Evolutionary conservation across 92 coral and sea anemone genomes (phyloP).

Genomic region (Porites divaricata): DNA sequence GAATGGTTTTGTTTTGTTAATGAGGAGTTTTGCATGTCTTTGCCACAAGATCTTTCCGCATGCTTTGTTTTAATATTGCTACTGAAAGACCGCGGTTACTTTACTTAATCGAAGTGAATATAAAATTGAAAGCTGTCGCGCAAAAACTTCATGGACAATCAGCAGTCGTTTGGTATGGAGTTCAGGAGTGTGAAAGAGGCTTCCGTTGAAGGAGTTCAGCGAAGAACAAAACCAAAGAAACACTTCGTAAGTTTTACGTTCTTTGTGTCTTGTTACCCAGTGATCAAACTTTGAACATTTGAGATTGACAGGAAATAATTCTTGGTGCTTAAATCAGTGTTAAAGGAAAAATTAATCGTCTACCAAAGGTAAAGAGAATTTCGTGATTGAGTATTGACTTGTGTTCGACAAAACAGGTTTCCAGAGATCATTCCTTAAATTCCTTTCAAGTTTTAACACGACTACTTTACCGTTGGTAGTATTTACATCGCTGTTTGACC

Average conservation of each 20-base stretch:
- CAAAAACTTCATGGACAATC: neutral
- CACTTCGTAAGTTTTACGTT: constrained; percentile 63
- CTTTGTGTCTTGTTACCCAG: neutral
- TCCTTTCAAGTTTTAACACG: too few relatives aligned
- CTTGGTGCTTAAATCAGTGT: too few relatives aligned
- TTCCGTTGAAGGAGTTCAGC: constrained; percentile 80
- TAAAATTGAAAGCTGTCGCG: neutral
- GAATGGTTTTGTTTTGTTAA: constrained; percentile 6
- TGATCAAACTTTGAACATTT: neutral
- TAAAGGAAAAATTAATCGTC: too few relatives aligned
- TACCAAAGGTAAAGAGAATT: too few relatives aligned
- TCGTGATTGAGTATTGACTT: too few relatives aligned
- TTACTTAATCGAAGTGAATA: neutral
- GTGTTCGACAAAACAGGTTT: too few relatives aligned
- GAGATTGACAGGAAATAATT: too few relatives aligned
- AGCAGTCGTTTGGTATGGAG: constrained; percentile 6
- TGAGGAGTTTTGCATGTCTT: neutral
- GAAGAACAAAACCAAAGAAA: constrained; percentile 68
- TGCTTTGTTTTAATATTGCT: constrained; percentile 12
- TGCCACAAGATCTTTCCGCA: constrained; percentile 3
- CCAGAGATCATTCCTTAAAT: too few relatives aligned
- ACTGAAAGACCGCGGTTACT: neutral
- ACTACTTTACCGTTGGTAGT: too few relatives aligned
- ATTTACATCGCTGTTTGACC: too few relatives aligned
- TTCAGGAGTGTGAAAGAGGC: constrained; percentile 55